phyloP scores from a whole-genome alignment of 1,140 invertebrate species.

The Camponotus pennsylvanicus region DNA sequence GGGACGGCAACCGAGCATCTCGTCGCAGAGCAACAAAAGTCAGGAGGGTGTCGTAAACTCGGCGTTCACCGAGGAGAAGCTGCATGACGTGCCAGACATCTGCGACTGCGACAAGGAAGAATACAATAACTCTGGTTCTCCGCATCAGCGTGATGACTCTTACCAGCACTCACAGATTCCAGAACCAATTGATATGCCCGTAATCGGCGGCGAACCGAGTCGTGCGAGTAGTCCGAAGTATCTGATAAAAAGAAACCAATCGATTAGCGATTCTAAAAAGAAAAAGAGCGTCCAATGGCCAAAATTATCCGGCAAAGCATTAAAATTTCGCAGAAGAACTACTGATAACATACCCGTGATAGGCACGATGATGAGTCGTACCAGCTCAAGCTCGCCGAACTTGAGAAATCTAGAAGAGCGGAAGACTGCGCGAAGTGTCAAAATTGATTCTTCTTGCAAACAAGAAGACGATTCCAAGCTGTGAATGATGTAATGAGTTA shows the following conservation, averaged over 20 bases:
- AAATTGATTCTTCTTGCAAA: not conserved
- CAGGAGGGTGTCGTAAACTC: slow-evolving; percentile 73
- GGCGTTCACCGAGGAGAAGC: slow-evolving; percentile 38
- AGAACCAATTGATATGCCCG: slow-evolving; percentile 41
- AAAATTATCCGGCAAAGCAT: slow-evolving; percentile 27
- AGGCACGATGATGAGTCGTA: slow-evolving; percentile 61
- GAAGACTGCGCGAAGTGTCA: not conserved
- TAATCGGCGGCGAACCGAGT: not conserved
- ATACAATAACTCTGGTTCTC: not conserved
- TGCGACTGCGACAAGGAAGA: slow-evolving; percentile 23
- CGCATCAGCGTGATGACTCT: not conserved
- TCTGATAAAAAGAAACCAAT: slow-evolving; percentile 66
- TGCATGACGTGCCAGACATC: not conserved
- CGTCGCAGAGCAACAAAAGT: slow-evolving; percentile 34
- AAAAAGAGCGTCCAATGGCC: slow-evolving; percentile 78
- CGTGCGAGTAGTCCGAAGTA: slow-evolving; percentile 67
- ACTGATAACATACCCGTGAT: slow-evolving; percentile 70
- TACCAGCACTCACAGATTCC: not conserved
- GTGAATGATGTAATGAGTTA: not conserved
- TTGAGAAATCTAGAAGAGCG: slow-evolving; percentile 68
- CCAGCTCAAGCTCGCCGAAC: slow-evolving; percentile 69
- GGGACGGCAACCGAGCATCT: slow-evolving; percentile 9
- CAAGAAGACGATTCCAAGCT: slow-evolving; percentile 27
- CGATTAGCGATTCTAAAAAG: slow-evolving; percentile 55
- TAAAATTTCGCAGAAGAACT: slow-evolving; percentile 66